Evolutionary conservation across 1,140 invertebrate genomes (phyloP).

Genomic region (Mycetomoellerius zeteki): DNA sequence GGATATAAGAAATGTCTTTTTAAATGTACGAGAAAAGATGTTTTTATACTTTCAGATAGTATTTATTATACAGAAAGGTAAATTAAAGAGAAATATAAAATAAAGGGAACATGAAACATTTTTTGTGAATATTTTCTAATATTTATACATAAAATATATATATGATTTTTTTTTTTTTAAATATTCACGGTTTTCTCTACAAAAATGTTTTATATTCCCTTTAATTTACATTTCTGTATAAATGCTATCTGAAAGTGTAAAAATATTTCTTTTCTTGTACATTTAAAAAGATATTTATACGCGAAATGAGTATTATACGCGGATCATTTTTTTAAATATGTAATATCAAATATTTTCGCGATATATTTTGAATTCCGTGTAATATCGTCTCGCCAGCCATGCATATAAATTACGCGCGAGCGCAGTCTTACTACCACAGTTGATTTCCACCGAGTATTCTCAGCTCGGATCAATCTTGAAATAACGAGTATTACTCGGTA

Average conservation of each 20-base stretch:
- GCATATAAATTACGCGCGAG: constrained; percentile 53
- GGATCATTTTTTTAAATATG: neutral
- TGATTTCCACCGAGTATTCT: constrained; percentile 58
- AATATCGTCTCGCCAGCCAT: constrained; percentile 27
- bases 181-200: no score
- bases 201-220: no score
- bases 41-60: neutral
- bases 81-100: neutral
- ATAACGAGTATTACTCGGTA: constrained; percentile 46
- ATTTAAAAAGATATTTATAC: neutral
- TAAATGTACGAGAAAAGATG: neutral
- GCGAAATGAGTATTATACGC: neutral
- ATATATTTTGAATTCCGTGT: constrained; percentile 17
- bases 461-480: constrained; percentile 43
- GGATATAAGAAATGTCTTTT: no score
- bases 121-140: neutral
- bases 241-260: no score
- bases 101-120: neutral
- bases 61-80: neutral
- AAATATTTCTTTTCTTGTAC: no score
- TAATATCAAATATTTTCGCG: constrained; percentile 30
- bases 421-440: neutral
- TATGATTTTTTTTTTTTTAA: no score
- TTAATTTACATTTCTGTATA: no score
- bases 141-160: neutral